Base-by-base conservation (phyloP, 2,888 invertebrate genomes). In the Deilephila porcellus region DNA sequence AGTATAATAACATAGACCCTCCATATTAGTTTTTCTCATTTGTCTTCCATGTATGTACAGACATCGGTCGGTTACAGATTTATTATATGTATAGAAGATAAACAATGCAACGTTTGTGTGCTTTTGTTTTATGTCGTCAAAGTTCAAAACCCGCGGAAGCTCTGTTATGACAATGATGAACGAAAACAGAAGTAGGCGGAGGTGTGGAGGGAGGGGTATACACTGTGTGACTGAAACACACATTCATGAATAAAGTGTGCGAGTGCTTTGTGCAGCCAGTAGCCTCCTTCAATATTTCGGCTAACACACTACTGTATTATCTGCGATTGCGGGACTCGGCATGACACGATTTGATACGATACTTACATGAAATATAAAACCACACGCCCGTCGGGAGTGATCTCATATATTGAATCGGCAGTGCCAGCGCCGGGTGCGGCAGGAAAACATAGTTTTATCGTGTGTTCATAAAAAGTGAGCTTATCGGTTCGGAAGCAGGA, bases 401-500 rank as follows among this genome's bases (percentile, higher is more conserved):
- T 81, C 83, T 84, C 85, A 87, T 82, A 82, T 71, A 56, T 32
- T 56, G 60, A 74, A 73, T 76, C 71, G 72, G 76, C 64, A 70
- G 60, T 74, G 77, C 77, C n/a, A 32, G n/a, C 32, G 70, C 71
- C 75, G 78, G 67, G 76, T 76, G 78, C 80, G 77, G 64, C 59
- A 60, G 76, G 64, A 74, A 71, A 73, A 53, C 71, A 74, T 70
- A 70, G 72, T 75, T 80, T 79, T 78, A 77, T 77, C 78, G 71
- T 75, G 77, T 73, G 72, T 74, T 73, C 73, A 67, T 52, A 77
- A 78, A 76, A 67, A 76, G 78, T 77, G 74, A 86, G 83, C 83
- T 92, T 93, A 92, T 92, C 91, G 86, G 74, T 77, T 85, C 86
- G 90, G 91, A 90, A 89, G 86, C 83, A 83, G 81, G 82, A 86